These are phyloP conservation scores for Microcebus murinus DNA, from an alignment of 2,113 vertebrate species.

Conservation along the genomic window DNA sequence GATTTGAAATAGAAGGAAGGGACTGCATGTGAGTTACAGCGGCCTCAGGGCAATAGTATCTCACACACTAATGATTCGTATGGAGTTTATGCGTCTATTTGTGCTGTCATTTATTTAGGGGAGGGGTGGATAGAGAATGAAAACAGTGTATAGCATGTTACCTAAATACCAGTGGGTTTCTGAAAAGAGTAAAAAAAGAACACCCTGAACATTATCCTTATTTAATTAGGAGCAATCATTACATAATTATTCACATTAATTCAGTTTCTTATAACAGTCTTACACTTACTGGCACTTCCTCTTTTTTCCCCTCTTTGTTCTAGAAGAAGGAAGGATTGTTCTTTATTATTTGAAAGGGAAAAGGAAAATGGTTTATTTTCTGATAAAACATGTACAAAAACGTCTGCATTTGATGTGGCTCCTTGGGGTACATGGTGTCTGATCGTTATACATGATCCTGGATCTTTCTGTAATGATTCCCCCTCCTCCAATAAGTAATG, in stretches of 20 bases:
- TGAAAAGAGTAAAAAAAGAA: not conserved
- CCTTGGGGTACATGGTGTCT: not conserved
- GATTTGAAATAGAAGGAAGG: slow-evolving; percentile 70
- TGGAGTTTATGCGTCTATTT: slow-evolving; percentile 69
- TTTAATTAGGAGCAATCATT: slow-evolving; percentile 64
- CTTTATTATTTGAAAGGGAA: slow-evolving; percentile 49
- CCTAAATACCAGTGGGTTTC: not conserved
- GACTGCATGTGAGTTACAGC: slow-evolving; percentile 67
- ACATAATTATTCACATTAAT: slow-evolving; percentile 49
- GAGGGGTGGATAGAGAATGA: slow-evolving; percentile 32
- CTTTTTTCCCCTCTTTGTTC: slow-evolving; percentile 21
- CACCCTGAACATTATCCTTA: not conserved
- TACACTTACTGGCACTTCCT: slow-evolving; percentile 37
- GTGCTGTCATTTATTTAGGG: slow-evolving; percentile 55
- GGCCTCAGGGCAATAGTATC: slow-evolving; percentile 68
- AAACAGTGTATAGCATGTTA: slow-evolving; percentile 32
- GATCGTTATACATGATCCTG: not conserved
- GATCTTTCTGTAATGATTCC: not conserved
- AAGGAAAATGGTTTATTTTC: slow-evolving; percentile 33
- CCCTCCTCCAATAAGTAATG: not conserved
- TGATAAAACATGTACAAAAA: slow-evolving; percentile 44
- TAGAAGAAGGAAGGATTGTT: slow-evolving; percentile 39
- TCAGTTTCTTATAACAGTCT: slow-evolving; percentile 14
- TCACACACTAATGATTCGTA: slow-evolving; percentile 70
- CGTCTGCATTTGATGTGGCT: slow-evolving; percentile 14